Evolutionary conservation across 2,113 vertebrate species (phyloP).

Genomic region (Tachysurus fulvidraco): DNA sequence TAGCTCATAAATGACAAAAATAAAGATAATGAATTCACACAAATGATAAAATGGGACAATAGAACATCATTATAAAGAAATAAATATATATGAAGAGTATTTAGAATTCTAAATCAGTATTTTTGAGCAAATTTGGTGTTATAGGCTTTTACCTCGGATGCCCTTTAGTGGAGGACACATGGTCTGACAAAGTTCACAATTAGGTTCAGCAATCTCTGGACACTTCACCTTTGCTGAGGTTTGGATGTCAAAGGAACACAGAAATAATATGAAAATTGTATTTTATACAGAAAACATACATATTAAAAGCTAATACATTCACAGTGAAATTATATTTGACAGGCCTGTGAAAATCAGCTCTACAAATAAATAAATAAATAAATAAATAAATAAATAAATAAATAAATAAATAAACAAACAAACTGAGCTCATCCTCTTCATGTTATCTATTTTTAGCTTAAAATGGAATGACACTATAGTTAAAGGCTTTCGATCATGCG

Average conservation of each 20-base stretch:
- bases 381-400: neutral
- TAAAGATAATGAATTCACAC: neutral
- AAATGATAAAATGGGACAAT: neutral
- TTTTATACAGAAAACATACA: neutral
- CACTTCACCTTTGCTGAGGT: slow-evolving; percentile 3
- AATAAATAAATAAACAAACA: neutral
- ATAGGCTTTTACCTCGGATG: neutral
- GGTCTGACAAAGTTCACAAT: neutral
- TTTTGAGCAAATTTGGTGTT: neutral
- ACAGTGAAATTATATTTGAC: neutral
- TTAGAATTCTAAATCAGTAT: no score
- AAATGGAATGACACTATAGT: neutral
- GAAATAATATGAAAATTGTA: neutral
- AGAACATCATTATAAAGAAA: neutral
- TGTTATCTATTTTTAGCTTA: neutral
- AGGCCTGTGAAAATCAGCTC: no score
- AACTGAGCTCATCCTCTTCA: neutral
- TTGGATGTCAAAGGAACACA: neutral
- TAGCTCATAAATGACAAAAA: neutral
- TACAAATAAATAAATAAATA: neutral
- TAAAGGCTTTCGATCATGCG: neutral
- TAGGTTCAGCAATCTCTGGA: neutral
- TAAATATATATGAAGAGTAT: neutral
- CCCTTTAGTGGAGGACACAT: no score
- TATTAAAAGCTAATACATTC: neutral